These are phyloP conservation scores for Copidosoma floridanum DNA, from an alignment of 1,140 invertebrate species.

Conservation along the genomic window DNA sequence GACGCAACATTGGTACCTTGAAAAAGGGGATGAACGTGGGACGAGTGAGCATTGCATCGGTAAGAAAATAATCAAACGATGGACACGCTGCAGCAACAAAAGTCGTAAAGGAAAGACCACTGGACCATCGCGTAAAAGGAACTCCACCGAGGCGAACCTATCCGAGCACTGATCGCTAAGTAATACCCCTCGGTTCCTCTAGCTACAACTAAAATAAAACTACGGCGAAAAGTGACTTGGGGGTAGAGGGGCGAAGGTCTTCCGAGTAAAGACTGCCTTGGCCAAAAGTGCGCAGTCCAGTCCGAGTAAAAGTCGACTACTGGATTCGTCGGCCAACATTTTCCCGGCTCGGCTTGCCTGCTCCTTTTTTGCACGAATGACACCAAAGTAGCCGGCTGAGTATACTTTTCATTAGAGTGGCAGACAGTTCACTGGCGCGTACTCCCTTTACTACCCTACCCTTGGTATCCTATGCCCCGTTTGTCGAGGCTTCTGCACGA, in stretches of 20 bases:
- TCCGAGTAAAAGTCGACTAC: too few relatives aligned
- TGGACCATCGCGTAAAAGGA: background rate
- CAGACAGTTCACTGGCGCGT: slow-evolving; percentile 1
- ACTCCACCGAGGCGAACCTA: slow-evolving; percentile 2
- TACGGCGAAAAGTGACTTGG: background rate
- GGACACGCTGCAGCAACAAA: background rate
- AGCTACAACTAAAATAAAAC: background rate
- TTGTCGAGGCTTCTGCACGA: background rate
- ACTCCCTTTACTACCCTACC: background rate
- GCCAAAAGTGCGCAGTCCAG: slow-evolving; percentile 18
- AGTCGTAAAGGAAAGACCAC: background rate
- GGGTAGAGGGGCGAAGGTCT: background rate
- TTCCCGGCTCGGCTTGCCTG: background rate
- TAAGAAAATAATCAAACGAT: background rate
- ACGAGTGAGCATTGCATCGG: too few relatives aligned
- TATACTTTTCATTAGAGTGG: slow-evolving; percentile 29
- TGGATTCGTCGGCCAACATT: too few relatives aligned
- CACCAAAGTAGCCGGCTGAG: slow-evolving; percentile 23
- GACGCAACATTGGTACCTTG: too few relatives aligned
- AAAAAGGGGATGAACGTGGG: too few relatives aligned
- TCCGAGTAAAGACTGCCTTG: too few relatives aligned
- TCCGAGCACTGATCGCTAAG: background rate
- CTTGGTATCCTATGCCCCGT: too few relatives aligned
- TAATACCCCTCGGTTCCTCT: background rate
- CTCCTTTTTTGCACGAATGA: slow-evolving; percentile 9